Percentiles rank a stretch among this genome's conserved stretches.
Conservation (phyloP, 2,888 invertebrate genomes). For the Stratiomys singularior region DNA sequence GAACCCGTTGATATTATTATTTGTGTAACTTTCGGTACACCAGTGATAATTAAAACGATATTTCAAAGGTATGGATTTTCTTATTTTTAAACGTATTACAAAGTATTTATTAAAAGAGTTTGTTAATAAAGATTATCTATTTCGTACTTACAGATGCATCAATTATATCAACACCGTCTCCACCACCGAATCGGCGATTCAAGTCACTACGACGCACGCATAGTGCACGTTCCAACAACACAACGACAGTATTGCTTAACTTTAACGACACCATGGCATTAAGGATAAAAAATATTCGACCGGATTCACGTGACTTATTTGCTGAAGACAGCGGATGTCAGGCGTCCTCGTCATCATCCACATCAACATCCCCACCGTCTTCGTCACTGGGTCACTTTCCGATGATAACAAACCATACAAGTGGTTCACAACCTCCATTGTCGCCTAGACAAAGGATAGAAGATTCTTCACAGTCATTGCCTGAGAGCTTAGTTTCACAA, state of each 20-base stretch:
- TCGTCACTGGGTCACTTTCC: slow-evolving; percentile 5
- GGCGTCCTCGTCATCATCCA: slow-evolving; percentile 56
- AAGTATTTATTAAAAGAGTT: too few relatives aligned
- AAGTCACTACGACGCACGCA: slow-evolving; percentile 61
- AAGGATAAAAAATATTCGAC: slow-evolving; percentile 72
- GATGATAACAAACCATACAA: background rate
- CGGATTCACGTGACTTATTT: slow-evolving; percentile 74
- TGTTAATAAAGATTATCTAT: too few relatives aligned
- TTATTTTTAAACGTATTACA: too few relatives aligned
- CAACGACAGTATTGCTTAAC: slow-evolving; percentile 65
- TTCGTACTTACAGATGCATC: background rate
- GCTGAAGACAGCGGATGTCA: slow-evolving; percentile 57
- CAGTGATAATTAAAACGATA: too few relatives aligned
- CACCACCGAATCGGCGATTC: background rate
- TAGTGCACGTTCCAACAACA: slow-evolving; percentile 63
- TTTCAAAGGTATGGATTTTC: too few relatives aligned
- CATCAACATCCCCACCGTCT: slow-evolving; percentile 58
- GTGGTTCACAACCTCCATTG: background rate
- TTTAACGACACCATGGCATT: slow-evolving; percentile 85
- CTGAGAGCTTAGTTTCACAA: slow-evolving; percentile 18
- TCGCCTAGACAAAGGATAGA: slow-evolving; percentile 17
- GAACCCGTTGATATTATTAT: too few relatives aligned
- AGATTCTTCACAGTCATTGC: background rate
- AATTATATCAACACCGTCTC: background rate
- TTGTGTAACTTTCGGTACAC: too few relatives aligned